Evolutionary conservation across 2,797 vertebrate genomes (phyloP).

Genomic region (Pagetopsis macropterus): DNA sequence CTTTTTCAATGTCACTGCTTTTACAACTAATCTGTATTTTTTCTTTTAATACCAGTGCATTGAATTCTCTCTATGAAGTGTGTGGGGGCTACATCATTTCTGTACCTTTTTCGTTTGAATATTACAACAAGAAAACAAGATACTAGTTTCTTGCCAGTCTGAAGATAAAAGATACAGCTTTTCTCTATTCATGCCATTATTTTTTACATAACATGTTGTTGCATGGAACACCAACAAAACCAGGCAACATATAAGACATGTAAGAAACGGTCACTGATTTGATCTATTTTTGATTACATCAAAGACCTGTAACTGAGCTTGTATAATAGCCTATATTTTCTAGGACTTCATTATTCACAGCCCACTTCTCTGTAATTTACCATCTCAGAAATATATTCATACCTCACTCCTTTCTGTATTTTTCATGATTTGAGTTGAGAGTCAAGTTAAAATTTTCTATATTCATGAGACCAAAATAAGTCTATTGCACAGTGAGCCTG

Average conservation of each 20-base stretch:
- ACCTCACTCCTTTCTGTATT: constrained; percentile 56
- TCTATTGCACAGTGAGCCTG: constrained; percentile 60
- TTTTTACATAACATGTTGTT: background rate
- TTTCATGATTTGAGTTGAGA: constrained; percentile 72
- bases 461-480: constrained; percentile 76
- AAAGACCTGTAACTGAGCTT: constrained; percentile 37
- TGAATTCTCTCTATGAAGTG: background rate
- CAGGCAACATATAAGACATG: constrained; percentile 1
- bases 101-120: background rate
- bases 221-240: background rate
- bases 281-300: constrained; percentile 39
- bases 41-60: background rate
- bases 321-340: constrained; percentile 44
- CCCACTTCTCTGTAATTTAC: constrained; percentile 63
- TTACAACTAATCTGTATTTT: background rate
- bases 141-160: background rate
- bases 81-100: background rate
- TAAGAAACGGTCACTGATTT: constrained; percentile 23
- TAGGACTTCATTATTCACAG: constrained; percentile 53
- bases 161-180: constrained; percentile 3
- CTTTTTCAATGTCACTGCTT: constrained; percentile 23
- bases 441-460: constrained; percentile 71
- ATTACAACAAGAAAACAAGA: constrained; percentile 5
- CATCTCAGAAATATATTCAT: constrained; percentile 58
- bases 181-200: background rate